Conservation (phyloP, 2,888 invertebrate genomes). For the Galerucella calmariensis region DNA sequence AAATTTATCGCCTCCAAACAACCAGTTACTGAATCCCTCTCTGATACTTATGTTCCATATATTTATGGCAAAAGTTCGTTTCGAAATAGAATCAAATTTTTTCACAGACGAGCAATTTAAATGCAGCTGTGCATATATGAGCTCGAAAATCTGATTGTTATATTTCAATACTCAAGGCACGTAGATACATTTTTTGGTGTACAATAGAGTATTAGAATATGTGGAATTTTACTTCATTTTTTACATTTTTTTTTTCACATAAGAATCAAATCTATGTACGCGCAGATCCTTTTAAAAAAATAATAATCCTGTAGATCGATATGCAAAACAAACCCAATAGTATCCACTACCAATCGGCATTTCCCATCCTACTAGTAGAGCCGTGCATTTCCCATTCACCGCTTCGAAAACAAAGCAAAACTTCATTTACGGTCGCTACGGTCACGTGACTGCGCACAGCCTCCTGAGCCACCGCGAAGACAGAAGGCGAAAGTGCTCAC, state of each 20-base stretch:
- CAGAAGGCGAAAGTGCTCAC: conserved; percentile 47
- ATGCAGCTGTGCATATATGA: conserved; percentile 27
- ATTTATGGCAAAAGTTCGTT: conserved; percentile 4
- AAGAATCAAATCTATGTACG: neutral
- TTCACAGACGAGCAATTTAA: conserved; percentile 13
- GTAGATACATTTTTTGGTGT: conserved; percentile 2
- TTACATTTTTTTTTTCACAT: neutral
- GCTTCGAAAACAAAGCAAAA: conserved; percentile 29
- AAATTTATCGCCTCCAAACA: neutral
- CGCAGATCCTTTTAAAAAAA: no score
- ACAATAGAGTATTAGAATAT: neutral
- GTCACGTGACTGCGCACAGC: conserved; percentile 42
- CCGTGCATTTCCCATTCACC: conserved; percentile 26
- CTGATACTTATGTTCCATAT: neutral
- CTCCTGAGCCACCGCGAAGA: conserved; percentile 37
- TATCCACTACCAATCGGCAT: conserved; percentile 18
- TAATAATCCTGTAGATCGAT: no score
- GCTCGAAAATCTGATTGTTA: conserved; percentile 16
- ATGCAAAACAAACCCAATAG: conserved; percentile 1
- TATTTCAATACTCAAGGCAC: conserved; percentile 13
- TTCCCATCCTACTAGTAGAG: conserved; percentile 8
- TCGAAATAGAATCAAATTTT: conserved; percentile 21
- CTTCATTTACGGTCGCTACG: conserved; percentile 16
- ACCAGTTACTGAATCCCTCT: neutral
- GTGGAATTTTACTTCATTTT: neutral